Percentiles rank a stretch among this genome's conserved stretches.
These are phyloP conservation scores for Amyelois transitella DNA, from an alignment of 1,140 invertebrate species.

Conservation along the genomic window DNA sequence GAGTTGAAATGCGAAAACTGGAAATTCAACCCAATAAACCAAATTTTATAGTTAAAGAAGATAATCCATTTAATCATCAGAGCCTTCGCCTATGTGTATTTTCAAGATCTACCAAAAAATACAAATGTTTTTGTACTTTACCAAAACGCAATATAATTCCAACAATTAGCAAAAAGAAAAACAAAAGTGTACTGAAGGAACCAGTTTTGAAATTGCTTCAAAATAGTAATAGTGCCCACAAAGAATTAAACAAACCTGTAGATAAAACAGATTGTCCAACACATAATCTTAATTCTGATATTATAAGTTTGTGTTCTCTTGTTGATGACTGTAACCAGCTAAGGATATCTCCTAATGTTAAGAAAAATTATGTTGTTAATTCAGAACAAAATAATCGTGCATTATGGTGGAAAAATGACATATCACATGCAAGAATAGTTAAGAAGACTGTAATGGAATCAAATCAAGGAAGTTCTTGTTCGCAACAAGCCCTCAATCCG, in stretches of 20 bases:
- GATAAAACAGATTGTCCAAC: conserved; percentile 9
- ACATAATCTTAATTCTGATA: conserved; percentile 28
- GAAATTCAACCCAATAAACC: conserved; percentile 67
- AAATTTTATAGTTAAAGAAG: conserved; percentile 29
- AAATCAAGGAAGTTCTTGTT: conserved; percentile 72
- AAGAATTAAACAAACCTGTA: conserved; percentile 26
- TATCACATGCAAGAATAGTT: conserved; percentile 23
- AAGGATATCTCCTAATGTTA: conserved; percentile 41
- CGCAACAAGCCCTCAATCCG: conserved; percentile 80
- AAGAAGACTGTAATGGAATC: conserved; percentile 30
- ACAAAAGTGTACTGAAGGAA: conserved; percentile 54
- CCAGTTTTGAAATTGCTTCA: conserved; percentile 56
- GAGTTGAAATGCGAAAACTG: conserved; percentile 67
- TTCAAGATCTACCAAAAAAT: conserved; percentile 20
- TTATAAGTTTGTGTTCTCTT: conserved; percentile 45
- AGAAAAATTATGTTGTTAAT: conserved; percentile 16
- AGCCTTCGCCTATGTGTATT: conserved; percentile 24
- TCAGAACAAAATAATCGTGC: conserved; percentile 26
- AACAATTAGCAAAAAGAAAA: conserved; percentile 54
- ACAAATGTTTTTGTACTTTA: conserved; percentile 41
- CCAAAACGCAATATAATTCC: conserved; percentile 39
- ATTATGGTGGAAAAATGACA: conserved; percentile 50
- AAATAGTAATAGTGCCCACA: conserved; percentile 26
- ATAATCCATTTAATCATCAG: conserved; percentile 47
- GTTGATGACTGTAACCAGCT: conserved; percentile 60